Evolutionary conservation across 2,797 vertebrate genomes (phyloP).

Genomic region (Sebastes alutus): DNA sequence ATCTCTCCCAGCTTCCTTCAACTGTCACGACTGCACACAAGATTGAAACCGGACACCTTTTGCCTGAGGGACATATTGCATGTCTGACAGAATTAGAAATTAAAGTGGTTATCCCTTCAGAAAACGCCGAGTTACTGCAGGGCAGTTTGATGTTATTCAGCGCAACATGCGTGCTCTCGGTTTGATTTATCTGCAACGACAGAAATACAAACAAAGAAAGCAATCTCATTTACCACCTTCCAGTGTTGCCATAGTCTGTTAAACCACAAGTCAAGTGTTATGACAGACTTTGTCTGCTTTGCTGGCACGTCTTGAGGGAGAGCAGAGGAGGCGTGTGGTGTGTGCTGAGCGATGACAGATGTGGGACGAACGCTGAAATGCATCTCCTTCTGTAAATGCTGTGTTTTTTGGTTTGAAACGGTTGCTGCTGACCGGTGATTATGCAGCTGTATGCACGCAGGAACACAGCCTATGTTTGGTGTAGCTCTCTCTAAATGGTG

Average conservation of each 20-base stretch:
- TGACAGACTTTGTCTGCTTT: constrained; percentile 71
- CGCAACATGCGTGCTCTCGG: not conserved
- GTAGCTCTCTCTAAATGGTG: constrained; percentile 54
- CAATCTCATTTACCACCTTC: constrained; percentile 74
- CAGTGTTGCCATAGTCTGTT: constrained; percentile 65
- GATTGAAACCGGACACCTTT: constrained; percentile 50
- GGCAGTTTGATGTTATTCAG: constrained; percentile 26
- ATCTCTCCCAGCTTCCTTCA: constrained; percentile 29
- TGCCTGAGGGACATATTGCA: constrained; percentile 19
- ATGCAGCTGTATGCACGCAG: constrained; percentile 41
- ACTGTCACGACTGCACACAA: constrained; percentile 20
- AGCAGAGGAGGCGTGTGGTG: constrained; percentile 60
- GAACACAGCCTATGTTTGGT: constrained; percentile 56
- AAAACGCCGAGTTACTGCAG: constrained; percentile 26
- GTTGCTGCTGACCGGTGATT: constrained; percentile 64
- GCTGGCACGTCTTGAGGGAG: constrained; percentile 63
- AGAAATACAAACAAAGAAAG: constrained; percentile 68
- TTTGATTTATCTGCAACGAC: constrained; percentile 66
- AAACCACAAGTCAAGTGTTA: constrained; percentile 76
- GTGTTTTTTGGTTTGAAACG: constrained; percentile 50
- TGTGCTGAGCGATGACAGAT: constrained; percentile 75
- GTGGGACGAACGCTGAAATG: constrained; percentile 65
- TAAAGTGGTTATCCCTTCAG: constrained; percentile 19
- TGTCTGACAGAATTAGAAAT: constrained; percentile 35
- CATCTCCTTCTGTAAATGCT: constrained; percentile 48